Evolutionary conservation across 1,140 invertebrate genomes (phyloP), one percentile per base, ranked within the genome.

Genomic region (Ruditapes philippinarum): DNA sequence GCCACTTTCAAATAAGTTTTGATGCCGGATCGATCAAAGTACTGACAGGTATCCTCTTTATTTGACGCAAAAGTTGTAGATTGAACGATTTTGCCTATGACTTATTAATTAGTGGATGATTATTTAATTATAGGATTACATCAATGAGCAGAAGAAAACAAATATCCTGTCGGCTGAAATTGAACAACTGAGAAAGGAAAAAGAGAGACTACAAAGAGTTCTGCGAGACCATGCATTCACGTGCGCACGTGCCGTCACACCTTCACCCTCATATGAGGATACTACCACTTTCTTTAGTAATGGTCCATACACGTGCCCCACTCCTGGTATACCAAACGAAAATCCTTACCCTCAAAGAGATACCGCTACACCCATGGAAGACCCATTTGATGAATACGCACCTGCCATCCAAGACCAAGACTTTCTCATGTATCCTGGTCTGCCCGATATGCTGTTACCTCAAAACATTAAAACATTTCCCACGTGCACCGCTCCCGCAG

Each of bases 11-110:
- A 14, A 54, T 31, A 54, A 54, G 7, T 7, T 78, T 78, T 78
- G 74, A 78, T 54, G 49, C 31, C 49, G 14, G 14, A 78, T 78
- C 74, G 12, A 78, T 78, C 74, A 78, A 78, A 33, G 25, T 78
- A 78, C 36, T 14, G 65, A 40, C 65, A 70, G 36, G 12, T 38
- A 38, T 17, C 33, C 11, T 19, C n/a, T 70, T 70, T 1, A 17
- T 14, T 22, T 70, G 14, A 57, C 33, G 36, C 12, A 36, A 17
- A 70, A 70, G 22, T 3, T 38, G 1, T 40, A 22, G 0, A 38
- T 17, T 40, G 4, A 19, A 38, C 2, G 31, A 38, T 70, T 7
- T 1, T 49, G 11, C 33, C 12, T 7, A 25, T 49, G 1, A 54
- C 28, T 38, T 74, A 25, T 74, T 11, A 42, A 12, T 40, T 3